Evolutionary conservation across 2,888 invertebrate species (phyloP).

Genomic region (Lepidonotus clava): DNA sequence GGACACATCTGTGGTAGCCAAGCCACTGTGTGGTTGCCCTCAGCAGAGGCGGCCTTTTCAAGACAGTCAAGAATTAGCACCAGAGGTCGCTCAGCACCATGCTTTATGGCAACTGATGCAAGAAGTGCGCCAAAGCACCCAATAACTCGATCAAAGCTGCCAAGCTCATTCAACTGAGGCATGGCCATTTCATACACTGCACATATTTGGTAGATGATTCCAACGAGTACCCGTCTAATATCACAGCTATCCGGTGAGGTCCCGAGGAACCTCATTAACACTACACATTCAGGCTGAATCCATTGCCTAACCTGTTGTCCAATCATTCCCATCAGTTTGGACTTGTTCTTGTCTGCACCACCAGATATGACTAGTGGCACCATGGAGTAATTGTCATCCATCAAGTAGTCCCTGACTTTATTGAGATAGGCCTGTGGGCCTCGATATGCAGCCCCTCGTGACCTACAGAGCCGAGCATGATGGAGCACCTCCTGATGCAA

Average conservation of each 20-base stretch:
- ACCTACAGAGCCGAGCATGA: background rate
- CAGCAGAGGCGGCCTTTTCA: conserved; percentile 6
- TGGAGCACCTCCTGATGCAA: conserved; percentile 19
- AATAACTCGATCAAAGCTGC: background rate
- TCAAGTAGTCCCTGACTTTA: background rate
- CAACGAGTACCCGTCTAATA: conserved; percentile 10
- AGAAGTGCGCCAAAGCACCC: conserved; percentile 31
- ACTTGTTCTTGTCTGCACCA: conserved; percentile 36
- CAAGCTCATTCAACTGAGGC: conserved; percentile 8
- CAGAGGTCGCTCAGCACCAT: background rate
- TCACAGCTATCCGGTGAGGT: conserved; percentile 31
- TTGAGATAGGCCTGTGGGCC: background rate
- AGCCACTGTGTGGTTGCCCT: conserved; percentile 30
- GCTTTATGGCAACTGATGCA: conserved; percentile 19
- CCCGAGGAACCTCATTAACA: background rate
- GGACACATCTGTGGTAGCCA: conserved; percentile 31
- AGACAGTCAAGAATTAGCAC: conserved; percentile 5
- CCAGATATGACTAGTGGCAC: conserved; percentile 27
- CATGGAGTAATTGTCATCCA: background rate
- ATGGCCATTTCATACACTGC: background rate
- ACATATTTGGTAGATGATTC: conserved; percentile 40
- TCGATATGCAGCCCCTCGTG: background rate
- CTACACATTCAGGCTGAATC: background rate
- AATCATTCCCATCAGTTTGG: background rate
- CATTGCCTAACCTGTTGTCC: background rate